Base-by-base conservation (phyloP, 2,888 invertebrate genomes). In the Dryomyza anilis region DNA sequence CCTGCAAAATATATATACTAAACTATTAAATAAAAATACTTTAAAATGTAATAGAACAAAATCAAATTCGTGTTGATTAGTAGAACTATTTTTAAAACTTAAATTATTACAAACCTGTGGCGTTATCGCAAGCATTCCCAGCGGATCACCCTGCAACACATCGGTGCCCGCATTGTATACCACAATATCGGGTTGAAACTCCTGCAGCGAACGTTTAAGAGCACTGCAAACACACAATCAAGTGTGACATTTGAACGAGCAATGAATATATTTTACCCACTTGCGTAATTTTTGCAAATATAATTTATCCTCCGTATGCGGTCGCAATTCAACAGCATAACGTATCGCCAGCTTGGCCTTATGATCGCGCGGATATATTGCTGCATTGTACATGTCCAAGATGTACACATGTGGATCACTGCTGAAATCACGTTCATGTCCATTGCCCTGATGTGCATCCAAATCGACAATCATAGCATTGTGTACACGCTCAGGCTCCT, bases 131-230 rank as follows among this genome's bases (percentile, higher is more conserved):
- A 95, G 83, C 55, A 86, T 83, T 0, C 95, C 95, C 6, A 95
- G 84, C 0, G 91, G 89, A 82, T 96, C 95, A 0, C 90, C 89
- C 66, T 87, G 86, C 39, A 96, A 82, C 33, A 94, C 86, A 80
- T 96, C 95, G 0, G 95, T 95, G 0, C 95, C 96, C n/a, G 96
- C 95, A 83, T 96, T 95, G 83, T 94, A 96, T n/a, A 96, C 87
- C 52, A 95, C 84, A 25, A 95, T 85, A 77, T 95, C 91, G 0
- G 95, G 93, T 59, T 84, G 84, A 77, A 93, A 95, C 76, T 91
- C 89, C 1, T 85, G 79, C 23, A 94, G 78, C 0, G 93, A 89
- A 46, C 85, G 86, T 70, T 87, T 86, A 21, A 94, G 83, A 75
- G 90, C 87, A 66, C 93, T 93, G 77, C 39, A 85, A 65, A 25